Evolutionary conservation across 2,888 invertebrate species (phyloP).

Genomic region (Drosophila demipolita): DNA sequence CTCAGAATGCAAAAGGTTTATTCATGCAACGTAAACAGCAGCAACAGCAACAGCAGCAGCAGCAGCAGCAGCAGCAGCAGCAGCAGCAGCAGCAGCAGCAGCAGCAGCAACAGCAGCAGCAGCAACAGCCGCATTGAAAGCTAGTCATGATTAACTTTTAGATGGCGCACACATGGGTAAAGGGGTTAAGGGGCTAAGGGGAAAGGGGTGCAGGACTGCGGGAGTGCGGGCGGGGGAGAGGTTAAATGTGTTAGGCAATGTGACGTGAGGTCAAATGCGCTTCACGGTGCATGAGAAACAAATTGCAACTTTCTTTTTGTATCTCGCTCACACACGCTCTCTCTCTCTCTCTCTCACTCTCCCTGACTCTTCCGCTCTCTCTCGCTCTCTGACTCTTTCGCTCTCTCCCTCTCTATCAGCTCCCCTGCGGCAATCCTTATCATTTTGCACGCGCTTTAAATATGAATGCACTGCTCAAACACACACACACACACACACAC

Average conservation of each 20-base stretch:
- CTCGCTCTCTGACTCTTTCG: background rate
- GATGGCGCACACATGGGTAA: slow-evolving; percentile 41
- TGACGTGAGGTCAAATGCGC: slow-evolving; percentile 33
- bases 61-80: slow-evolving; percentile 20
- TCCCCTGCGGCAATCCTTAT: slow-evolving; percentile 44
- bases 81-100: slow-evolving; percentile 41
- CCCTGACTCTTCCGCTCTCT: background rate
- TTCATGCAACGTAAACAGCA: slow-evolving; percentile 61
- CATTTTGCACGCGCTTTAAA: slow-evolving; percentile 51
- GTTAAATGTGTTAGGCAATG: slow-evolving; percentile 2
- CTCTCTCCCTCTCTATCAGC: background rate
- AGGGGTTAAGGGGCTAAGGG: background rate
- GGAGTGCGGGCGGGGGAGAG: background rate
- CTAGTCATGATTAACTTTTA: slow-evolving; percentile 69
- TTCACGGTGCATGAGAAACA: slow-evolving; percentile 19
- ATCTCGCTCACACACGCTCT: background rate
- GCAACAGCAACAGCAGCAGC: slow-evolving; percentile 27
- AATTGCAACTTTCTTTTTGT: slow-evolving; percentile 6
- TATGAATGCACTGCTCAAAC: slow-evolving; percentile 56
- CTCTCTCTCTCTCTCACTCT: background rate
- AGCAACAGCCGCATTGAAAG: slow-evolving; percentile 44
- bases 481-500: background rate
- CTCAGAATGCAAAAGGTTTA: slow-evolving; percentile 48
- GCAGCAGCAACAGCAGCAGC: slow-evolving; percentile 39
- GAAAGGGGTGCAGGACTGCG: background rate